Evolutionary conservation across 2,888 invertebrate species (phyloP).

Genomic region (Drosophila mettleri): DNA sequence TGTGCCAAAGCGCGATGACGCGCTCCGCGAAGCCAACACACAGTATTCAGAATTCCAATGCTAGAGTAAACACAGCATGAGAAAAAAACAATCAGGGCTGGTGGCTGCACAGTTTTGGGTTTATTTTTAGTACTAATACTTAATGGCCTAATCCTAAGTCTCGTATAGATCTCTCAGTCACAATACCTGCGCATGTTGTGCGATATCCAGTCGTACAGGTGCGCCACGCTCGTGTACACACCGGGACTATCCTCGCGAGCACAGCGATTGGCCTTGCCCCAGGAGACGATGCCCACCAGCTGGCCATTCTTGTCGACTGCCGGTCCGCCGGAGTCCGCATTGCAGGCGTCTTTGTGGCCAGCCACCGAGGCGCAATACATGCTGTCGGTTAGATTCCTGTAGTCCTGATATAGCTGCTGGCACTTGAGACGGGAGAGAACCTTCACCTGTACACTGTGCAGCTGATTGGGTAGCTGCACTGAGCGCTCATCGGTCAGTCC

Average conservation of each 20-base stretch:
- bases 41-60: neutral
- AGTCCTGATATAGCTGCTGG: conserved; percentile 56
- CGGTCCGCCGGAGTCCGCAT: conserved; percentile 84
- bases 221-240: conserved; percentile 87
- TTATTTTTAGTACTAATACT: conserved; percentile 39
- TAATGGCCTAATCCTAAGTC: conserved; percentile 14
- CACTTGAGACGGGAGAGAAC: conserved; percentile 62
- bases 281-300: conserved; percentile 89
- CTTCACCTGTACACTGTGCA: conserved; percentile 71
- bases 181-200: conserved; percentile 62
- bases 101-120: neutral
- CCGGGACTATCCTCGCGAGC: conserved; percentile 89
- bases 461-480: conserved; percentile 61
- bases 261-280: conserved; percentile 74
- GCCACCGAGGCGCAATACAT: conserved; percentile 78
- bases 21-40: conserved; percentile 11
- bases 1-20: conserved; percentile 35
- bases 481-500: conserved; percentile 66
- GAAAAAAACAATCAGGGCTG: conserved; percentile 7
- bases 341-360: conserved; percentile 78
- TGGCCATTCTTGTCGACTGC: conserved; percentile 67
- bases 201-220: conserved; percentile 67
- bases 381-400: conserved; percentile 64
- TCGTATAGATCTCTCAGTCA: conserved; percentile 21
- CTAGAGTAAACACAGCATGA: neutral